phyloP scores from a whole-genome alignment of 1,140 invertebrate species.

The Panagrolaimus sp. region DNA sequence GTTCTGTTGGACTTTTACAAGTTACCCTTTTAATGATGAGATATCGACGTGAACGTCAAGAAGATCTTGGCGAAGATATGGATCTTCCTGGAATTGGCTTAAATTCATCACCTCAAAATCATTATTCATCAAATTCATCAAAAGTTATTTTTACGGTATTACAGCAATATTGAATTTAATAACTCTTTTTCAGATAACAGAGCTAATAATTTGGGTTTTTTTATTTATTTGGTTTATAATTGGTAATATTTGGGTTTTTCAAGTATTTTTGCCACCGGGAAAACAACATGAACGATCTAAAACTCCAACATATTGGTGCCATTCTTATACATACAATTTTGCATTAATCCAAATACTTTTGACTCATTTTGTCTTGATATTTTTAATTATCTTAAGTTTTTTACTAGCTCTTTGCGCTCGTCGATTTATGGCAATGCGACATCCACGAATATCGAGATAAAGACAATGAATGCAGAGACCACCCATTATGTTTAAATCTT shows the following conservation, averaged over 20 bases:
- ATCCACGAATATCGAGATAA: no score
- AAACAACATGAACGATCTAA: neutral
- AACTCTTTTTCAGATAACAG: neutral
- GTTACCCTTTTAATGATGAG: constrained; percentile 5
- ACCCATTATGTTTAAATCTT: no score
- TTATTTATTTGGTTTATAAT: neutral
- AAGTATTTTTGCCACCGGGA: neutral
- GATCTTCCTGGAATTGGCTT: neutral
- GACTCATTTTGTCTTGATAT: neutral
- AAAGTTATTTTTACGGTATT: neutral
- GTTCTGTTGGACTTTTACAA: constrained; percentile 8
- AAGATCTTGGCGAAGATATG: neutral
- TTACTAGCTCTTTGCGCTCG: neutral
- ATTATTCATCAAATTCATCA: neutral
- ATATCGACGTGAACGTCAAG: constrained; percentile 6
- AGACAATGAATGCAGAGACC: no score
- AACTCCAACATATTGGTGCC: neutral
- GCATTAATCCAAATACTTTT: neutral
- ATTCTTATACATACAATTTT: neutral
- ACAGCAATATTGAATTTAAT: neutral
- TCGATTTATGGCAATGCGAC: no score
- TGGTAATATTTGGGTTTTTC: constrained; percentile 8
- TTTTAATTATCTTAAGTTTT: neutral
- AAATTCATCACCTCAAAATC: neutral
- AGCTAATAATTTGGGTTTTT: neutral